A percentile compares a stretch with the other conserved stretches of the same genome.
phyloP scores from a whole-genome alignment of 2,797 vertebrate species.

The Monodelphis domestica region DNA sequence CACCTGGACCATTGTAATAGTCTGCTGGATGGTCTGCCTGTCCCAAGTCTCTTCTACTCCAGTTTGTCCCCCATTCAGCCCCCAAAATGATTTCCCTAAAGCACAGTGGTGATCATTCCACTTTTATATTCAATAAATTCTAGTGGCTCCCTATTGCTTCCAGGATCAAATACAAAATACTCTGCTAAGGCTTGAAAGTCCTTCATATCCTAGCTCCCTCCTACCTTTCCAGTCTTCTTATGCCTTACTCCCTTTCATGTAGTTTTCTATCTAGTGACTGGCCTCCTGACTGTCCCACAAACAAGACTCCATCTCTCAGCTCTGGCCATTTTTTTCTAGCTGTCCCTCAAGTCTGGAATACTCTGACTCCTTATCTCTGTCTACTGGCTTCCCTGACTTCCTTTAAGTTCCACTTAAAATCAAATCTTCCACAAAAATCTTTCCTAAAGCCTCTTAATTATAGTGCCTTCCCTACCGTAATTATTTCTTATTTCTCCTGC shows the following conservation, averaged over 20 bases:
- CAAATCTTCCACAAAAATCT: background rate
- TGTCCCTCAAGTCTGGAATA: background rate
- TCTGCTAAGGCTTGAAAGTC: background rate
- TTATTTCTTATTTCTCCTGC: background rate
- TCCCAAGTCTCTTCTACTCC: background rate
- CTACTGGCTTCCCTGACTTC: background rate
- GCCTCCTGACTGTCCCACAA: background rate
- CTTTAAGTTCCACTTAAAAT: background rate
- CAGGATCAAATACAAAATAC: background rate
- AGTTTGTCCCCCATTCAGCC: background rate
- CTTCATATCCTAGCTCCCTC: background rate
- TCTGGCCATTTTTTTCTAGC: background rate
- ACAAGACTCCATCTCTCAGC: background rate
- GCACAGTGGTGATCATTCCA: background rate
- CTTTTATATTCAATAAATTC: background rate
- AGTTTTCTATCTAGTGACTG: background rate
- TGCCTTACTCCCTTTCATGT: background rate
- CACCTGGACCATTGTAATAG: background rate
- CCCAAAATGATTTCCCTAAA: background rate
- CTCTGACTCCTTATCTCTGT: background rate
- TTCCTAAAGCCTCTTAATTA: background rate
- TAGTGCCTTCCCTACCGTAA: background rate
- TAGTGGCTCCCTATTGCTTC: background rate
- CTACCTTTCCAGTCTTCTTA: background rate
- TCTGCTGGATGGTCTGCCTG: background rate